phyloP scores from a whole-genome alignment of 2,888 invertebrate species.

The Harpalus rubripes region DNA sequence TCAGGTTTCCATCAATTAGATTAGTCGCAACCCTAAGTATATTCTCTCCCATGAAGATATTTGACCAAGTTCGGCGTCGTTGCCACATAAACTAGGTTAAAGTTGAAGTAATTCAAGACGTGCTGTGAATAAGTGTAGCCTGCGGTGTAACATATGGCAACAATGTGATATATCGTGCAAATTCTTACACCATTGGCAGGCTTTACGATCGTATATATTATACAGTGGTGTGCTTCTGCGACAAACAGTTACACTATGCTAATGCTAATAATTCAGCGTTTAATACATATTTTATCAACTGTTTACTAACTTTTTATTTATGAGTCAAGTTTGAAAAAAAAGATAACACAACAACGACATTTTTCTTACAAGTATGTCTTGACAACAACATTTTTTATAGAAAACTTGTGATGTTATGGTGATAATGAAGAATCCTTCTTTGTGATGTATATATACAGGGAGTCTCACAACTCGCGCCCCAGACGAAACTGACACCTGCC shows the following conservation, averaged over 20 bases:
- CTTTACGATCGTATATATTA: slow-evolving; percentile 47
- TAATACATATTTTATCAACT: slow-evolving; percentile 20
- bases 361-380: background rate
- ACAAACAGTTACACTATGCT: background rate
- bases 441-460: no score
- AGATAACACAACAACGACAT: background rate
- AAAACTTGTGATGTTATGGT: no score
- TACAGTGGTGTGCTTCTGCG: background rate
- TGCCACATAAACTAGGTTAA: slow-evolving; percentile 54
- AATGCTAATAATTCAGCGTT: slow-evolving; percentile 35
- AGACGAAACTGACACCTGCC: no score
- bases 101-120: slow-evolving; percentile 60
- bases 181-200: slow-evolving; percentile 50
- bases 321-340: background rate
- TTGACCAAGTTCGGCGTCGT: slow-evolving; percentile 46
- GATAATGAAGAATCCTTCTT: no score
- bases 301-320: slow-evolving; percentile 24
- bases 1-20: no score
- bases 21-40: no score
- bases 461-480: no score
- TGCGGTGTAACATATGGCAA: slow-evolving; percentile 55
- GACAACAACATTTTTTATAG: background rate
- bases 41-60: slow-evolving; percentile 52
- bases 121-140: slow-evolving; percentile 49
- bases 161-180: slow-evolving; percentile 51